Percentiles rank a stretch among this genome's conserved stretches.
These are phyloP conservation scores for Cataglyphis hispanica DNA, from an alignment of 1,140 invertebrate species.

Conservation along the genomic window DNA sequence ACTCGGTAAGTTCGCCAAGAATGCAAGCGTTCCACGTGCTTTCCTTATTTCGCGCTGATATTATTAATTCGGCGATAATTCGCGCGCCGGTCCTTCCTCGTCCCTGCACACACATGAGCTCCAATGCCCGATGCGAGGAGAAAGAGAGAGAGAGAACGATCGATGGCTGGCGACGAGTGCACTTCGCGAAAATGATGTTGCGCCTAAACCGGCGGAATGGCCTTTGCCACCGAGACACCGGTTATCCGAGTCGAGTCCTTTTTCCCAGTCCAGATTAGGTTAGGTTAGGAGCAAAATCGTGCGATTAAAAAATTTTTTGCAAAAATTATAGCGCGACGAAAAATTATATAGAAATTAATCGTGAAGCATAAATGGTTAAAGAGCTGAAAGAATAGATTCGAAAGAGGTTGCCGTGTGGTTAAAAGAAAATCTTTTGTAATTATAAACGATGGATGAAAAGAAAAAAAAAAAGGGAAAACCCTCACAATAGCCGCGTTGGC, in stretches of 20 bases:
- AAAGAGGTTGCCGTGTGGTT: background rate
- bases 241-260: conserved; percentile 10
- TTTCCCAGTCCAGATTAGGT: background rate
- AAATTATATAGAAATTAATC: background rate
- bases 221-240: conserved; percentile 14
- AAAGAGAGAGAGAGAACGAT: conserved; percentile 26
- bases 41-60: background rate
- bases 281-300: background rate
- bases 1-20: conserved; percentile 38
- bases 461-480: background rate
- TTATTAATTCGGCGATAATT: conserved; percentile 11
- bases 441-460: background rate
- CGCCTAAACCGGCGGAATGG: conserved; percentile 53
- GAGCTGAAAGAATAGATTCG: background rate
- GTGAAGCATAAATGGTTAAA: background rate
- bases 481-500: background rate
- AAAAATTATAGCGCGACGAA: background rate
- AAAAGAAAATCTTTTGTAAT: no score
- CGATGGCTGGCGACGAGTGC: conserved; percentile 58
- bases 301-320: conserved; percentile 1
- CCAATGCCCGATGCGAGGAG: background rate
- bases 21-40: background rate
- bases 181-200: conserved; percentile 55
- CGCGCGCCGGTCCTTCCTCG: background rate
- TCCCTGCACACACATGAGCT: background rate